Evolutionary conservation across 2,888 invertebrate species (phyloP), one percentile per base, ranked within the genome.

Genomic region (Zele albiditarsus): DNA sequence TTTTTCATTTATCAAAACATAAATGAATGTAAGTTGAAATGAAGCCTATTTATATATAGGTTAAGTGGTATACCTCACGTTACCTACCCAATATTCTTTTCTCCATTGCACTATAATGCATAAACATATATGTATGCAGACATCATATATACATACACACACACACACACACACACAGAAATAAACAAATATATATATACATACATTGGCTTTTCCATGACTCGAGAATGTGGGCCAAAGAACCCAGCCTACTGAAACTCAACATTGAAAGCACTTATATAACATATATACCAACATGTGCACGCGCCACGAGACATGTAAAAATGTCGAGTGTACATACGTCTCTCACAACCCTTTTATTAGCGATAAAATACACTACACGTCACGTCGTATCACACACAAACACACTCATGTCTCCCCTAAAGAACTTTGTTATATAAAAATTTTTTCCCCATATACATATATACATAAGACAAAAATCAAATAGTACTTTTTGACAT

Each of bases 141-240:
- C 16, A 16, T n/a, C n/a, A 23, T 0, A 53, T 20, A n/a, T 6
- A 53, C 3, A 53, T 8, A 20, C 53, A 6, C n/a, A 53, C 20
- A 53, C 60, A 16, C 28, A 27, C 60, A 31, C 16, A 38, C 42
- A 14, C 12, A 16, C n/a, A 49, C n/a, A n/a, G n/a, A n/a, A n/a
- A n/a, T n/a, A n/a, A n/a, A n/a, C n/a, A n/a, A n/a, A n/a, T n/a
- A n/a, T n/a, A n/a, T n/a, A n/a, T n/a, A n/a, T 28, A 38, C 42
- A 14, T 20, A 16, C n/a, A 49, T 53, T 53, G 16, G 16, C 28
- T 68, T 68, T 68, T 10, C 28, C 28, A 8, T n/a, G 66, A 68
- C 25, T 23, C 23, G 16, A n/a, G 38, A 68, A 53, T 68, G 28
- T 68, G 53, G 68, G 53, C 27, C 68, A 68, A 68, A 68, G 53